Evolutionary conservation across 2,888 invertebrate species (phyloP).

Genomic region (Acanthosepion pharaonis): DNA sequence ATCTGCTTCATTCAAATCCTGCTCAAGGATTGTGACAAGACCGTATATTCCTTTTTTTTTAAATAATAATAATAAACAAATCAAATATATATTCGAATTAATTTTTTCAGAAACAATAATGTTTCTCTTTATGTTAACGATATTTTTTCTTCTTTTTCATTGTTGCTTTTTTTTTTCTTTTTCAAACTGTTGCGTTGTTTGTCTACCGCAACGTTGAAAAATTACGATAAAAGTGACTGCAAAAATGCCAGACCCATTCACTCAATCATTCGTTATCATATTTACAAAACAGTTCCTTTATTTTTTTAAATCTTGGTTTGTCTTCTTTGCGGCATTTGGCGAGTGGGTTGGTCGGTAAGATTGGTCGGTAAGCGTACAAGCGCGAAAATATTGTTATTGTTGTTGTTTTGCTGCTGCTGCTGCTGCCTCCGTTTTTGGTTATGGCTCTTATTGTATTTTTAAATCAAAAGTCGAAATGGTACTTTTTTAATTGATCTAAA

Average conservation of each 20-base stretch:
- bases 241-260: neutral
- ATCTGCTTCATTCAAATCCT: neutral
- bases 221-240: neutral
- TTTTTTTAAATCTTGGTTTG: neutral
- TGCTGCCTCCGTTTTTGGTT: neutral
- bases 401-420: too few relatives aligned
- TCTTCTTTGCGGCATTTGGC: neutral
- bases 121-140: too few relatives aligned
- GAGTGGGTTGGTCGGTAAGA: neutral
- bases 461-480: too few relatives aligned
- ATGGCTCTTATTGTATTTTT: too few relatives aligned
- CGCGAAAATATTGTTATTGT: neutral
- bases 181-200: neutral
- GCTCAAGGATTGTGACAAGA: constrained; percentile 4
- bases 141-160: too few relatives aligned
- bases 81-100: neutral
- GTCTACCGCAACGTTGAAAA: neutral
- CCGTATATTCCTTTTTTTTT: neutral
- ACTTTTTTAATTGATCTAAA: neutral
- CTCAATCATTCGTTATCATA: neutral
- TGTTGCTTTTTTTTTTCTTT: neutral
- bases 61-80: neutral
- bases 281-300: neutral
- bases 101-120: neutral
- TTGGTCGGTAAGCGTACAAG: neutral